phyloP scores from a whole-genome alignment of 2,113 vertebrate genomes.

The Emydocephalus ijimae region DNA sequence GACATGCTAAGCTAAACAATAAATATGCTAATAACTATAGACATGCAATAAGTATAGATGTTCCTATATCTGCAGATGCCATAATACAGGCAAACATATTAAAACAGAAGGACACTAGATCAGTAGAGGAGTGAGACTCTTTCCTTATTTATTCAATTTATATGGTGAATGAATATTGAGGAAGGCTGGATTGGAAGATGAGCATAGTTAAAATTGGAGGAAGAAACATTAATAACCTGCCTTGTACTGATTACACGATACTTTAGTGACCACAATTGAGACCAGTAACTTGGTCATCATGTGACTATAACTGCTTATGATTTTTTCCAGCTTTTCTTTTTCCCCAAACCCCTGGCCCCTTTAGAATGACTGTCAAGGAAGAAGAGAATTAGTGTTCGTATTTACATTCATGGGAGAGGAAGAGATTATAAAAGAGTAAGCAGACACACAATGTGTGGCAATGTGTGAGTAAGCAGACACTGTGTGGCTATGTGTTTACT shows the following conservation, averaged over 20 bases:
- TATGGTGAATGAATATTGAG: not conserved
- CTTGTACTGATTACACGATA: not conserved
- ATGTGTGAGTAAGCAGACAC: not conserved
- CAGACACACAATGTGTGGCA: no score
- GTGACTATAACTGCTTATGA: not conserved
- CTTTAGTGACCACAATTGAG: not conserved
- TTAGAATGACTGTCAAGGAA: not conserved
- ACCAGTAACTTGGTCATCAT: not conserved
- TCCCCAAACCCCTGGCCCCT: not conserved
- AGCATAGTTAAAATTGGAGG: not conserved
- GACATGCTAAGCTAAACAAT: not conserved
- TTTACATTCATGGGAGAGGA: not conserved
- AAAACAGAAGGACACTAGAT: not conserved
- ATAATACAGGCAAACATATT: not conserved
- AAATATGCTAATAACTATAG: not conserved
- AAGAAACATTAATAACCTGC: not conserved
- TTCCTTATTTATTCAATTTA: not conserved
- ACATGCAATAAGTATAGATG: not conserved
- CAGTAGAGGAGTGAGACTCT: not conserved
- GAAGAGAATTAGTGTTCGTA: not conserved
- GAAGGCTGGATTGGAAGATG: not conserved
- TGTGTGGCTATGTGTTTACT: not conserved
- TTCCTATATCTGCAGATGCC: not conserved
- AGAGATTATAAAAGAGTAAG: not conserved
- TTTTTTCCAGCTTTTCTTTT: not conserved